Percentiles rank a stretch among this genome's conserved stretches.
Evolutionary conservation across 2,797 vertebrate genomes (phyloP).

Genomic region (Pangasius larnaudii): DNA sequence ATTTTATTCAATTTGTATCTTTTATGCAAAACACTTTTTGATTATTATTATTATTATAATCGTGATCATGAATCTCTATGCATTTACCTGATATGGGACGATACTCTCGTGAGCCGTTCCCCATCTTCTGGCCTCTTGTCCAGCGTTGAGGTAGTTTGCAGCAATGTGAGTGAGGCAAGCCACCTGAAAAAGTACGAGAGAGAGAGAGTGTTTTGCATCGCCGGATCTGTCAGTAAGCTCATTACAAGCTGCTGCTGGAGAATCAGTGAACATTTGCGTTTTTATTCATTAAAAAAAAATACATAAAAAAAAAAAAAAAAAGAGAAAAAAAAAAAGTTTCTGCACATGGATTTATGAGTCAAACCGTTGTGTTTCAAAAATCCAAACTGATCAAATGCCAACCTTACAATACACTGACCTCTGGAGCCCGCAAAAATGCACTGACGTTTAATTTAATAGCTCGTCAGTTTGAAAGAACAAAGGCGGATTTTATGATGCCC

Average conservation of each 20-base stretch:
- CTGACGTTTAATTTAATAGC: constrained; percentile 14
- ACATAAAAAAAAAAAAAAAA: too few species aligned
- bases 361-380: background rate
- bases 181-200: constrained; percentile 75
- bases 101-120: constrained; percentile 94
- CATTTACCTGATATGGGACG: constrained; percentile 91
- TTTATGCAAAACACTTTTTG: background rate
- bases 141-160: constrained; percentile 88
- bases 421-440: background rate
- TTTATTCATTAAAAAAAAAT: too few species aligned
- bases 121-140: constrained; percentile 87
- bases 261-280: background rate
- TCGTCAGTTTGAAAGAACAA: constrained; percentile 22
- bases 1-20: background rate
- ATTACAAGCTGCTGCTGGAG: constrained; percentile 33
- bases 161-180: constrained; percentile 92
- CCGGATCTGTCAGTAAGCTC: constrained; percentile 25
- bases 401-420: constrained; percentile 2
- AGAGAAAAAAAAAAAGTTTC: background rate
- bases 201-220: constrained; percentile 33
- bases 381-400: constrained; percentile 16
- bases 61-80: background rate
- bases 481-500: constrained; percentile 47
- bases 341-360: background rate
- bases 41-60: background rate